These are phyloP conservation scores for Drosophila affinis DNA, from an alignment of 2,888 invertebrate genomes.

Conservation along the genomic window DNA sequence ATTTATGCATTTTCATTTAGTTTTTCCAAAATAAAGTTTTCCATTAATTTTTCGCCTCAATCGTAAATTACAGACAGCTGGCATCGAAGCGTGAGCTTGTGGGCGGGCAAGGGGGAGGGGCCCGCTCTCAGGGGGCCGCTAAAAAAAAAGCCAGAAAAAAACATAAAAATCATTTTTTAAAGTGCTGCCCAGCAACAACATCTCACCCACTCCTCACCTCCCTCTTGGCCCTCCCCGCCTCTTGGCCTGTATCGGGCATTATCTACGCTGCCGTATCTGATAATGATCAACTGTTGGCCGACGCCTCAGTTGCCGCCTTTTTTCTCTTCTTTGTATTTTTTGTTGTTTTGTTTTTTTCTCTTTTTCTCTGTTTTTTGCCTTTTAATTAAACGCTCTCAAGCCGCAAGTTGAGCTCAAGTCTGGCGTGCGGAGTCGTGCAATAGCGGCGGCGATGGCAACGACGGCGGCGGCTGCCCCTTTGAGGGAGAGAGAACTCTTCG, in stretches of 20 bases:
- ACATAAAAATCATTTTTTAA: conserved; percentile 55
- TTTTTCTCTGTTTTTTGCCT: conserved; percentile 39
- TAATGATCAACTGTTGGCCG: conserved; percentile 72
- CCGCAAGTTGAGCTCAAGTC: conserved; percentile 53
- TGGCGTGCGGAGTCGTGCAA: conserved; percentile 43
- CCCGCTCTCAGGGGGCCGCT: conserved; percentile 1
- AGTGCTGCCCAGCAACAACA: conserved; percentile 51
- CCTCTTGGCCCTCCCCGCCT: neutral
- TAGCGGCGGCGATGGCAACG: conserved; percentile 22
- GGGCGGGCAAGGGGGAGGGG: neutral
- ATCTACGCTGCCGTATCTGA: conserved; percentile 49
- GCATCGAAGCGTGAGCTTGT: neutral
- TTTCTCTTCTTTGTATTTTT: conserved; percentile 24
- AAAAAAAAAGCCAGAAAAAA: conserved; percentile 7
- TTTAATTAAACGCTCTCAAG: conserved; percentile 74
- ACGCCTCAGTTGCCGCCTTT: conserved; percentile 63
- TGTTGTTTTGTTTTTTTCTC: conserved; percentile 1
- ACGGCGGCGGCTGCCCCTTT: conserved; percentile 59
- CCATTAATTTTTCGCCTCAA: conserved; percentile 37
- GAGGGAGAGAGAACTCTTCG: conserved; percentile 34
- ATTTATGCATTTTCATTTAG: conserved; percentile 45
- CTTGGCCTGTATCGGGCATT: conserved; percentile 35
- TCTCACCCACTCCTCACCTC: conserved; percentile 3
- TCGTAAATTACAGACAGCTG: conserved; percentile 42
- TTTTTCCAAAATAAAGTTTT: conserved; percentile 36